phyloP scores from a whole-genome alignment of 2,888 invertebrate species.

The Lepidocyrtinus sp. region DNA sequence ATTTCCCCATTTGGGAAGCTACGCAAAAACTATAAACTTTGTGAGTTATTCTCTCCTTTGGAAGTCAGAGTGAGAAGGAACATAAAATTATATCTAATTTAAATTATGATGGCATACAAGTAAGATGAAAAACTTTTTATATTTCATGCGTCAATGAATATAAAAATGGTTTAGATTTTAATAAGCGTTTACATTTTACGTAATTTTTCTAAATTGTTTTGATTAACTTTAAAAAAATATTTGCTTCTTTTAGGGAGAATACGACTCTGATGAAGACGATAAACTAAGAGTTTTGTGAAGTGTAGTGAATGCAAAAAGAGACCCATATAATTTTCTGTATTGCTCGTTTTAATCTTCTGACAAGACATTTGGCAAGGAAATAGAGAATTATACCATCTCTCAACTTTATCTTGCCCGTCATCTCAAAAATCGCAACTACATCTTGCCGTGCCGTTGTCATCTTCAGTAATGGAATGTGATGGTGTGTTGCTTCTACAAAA shows the following conservation, averaged over 20 bases:
- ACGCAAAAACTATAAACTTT: not conserved
- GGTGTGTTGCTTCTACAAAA: no score
- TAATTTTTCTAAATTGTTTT: not conserved
- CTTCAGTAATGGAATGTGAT: no score
- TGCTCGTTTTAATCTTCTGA: conserved; percentile 23
- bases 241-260: not conserved
- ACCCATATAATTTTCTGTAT: not conserved
- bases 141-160: conserved; percentile 7
- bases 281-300: conserved; percentile 4
- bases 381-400: conserved; percentile 42
- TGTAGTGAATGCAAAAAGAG: not conserved
- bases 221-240: not conserved
- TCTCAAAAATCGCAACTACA: conserved; percentile 17
- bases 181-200: not conserved
- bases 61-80: not conserved
- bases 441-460: conserved; percentile 22
- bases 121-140: not conserved
- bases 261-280: not conserved
- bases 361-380: conserved; percentile 50
- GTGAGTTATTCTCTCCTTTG: not conserved
- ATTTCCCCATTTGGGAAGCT: not conserved
- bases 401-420: conserved; percentile 38
- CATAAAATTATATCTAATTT: not conserved
- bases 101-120: not conserved
- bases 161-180: not conserved